Percentiles rank a stretch among this genome's conserved stretches.
These are phyloP conservation scores for Pseudomyrmex cubaensis DNA, from an alignment of 1,140 invertebrate genomes.

Conservation along the genomic window DNA sequence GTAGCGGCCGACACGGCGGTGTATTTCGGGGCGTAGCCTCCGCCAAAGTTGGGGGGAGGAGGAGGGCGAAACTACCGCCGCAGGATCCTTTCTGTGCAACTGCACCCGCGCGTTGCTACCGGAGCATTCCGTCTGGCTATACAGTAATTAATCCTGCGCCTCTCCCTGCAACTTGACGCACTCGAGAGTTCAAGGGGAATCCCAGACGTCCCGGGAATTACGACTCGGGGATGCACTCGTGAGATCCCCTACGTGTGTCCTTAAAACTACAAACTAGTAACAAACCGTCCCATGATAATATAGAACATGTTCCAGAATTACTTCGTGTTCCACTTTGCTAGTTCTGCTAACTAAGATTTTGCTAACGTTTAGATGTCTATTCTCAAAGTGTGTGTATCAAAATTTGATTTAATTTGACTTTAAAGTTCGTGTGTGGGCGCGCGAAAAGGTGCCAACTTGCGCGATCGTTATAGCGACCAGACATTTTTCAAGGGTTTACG, in stretches of 20 bases:
- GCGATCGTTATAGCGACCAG: constrained; percentile 24
- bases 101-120: constrained; percentile 56
- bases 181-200: constrained; percentile 69
- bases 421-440: not conserved
- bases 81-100: constrained; percentile 62
- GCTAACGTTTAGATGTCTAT: not conserved
- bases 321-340: not conserved
- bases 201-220: constrained; percentile 68
- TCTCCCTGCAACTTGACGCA: constrained; percentile 65
- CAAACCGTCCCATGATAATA: not conserved
- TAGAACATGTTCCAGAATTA: not conserved
- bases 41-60: constrained; percentile 53
- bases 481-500: constrained; percentile 10
- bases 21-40: constrained; percentile 29
- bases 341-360: not conserved
- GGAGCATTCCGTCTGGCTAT: constrained; percentile 55
- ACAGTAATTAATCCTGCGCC: constrained; percentile 71
- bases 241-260: constrained; percentile 35
- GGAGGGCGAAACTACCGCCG: constrained; percentile 55
- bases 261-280: constrained; percentile 1
- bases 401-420: not conserved
- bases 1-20: constrained; percentile 33
- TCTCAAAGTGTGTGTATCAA: not conserved
- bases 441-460: constrained; percentile 33
- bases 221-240: constrained; percentile 30